Conservation (phyloP, 2,797 vertebrate genomes). For the Sphenodon punctatus region DNA sequence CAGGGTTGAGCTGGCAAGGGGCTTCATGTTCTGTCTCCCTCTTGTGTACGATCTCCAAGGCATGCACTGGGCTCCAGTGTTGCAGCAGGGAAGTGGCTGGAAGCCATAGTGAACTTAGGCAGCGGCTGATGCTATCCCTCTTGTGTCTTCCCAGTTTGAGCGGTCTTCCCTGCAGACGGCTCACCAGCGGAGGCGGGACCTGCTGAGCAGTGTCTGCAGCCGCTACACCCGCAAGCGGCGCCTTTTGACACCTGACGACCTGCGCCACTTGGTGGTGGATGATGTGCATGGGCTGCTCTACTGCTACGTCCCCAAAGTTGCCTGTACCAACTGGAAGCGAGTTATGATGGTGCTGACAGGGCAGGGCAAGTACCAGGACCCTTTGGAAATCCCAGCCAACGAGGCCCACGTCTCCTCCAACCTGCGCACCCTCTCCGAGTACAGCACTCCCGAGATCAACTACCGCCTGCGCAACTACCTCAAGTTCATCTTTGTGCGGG, state of each 20-base stretch:
- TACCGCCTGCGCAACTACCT: constrained; percentile 90
- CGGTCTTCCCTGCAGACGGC: constrained; percentile 74
- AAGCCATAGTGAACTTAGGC: not conserved
- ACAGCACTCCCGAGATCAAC: constrained; percentile 87
- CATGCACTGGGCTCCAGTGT: too few relatives aligned
- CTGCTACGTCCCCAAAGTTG: constrained; percentile 97
- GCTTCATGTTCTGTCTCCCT: not conserved
- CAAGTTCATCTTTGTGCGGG: constrained; percentile 93
- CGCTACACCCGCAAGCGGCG: constrained; percentile 84
- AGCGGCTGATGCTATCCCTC: not conserved
- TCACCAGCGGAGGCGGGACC: constrained; percentile 84
- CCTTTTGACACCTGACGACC: constrained; percentile 85
- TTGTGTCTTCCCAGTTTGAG: constrained; percentile 58
- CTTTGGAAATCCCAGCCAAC: constrained; percentile 87
- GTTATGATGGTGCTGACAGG: constrained; percentile 92
- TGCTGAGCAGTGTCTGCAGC: constrained; percentile 81
- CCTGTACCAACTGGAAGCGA: constrained; percentile 98
- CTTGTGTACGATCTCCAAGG: not conserved
- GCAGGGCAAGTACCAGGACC: constrained; percentile 82
- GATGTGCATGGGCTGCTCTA: constrained; percentile 92
- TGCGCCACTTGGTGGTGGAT: constrained; percentile 94
- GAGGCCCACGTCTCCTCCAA: constrained; percentile 88
- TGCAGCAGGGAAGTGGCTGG: not conserved
- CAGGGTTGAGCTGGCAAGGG: too few relatives aligned
- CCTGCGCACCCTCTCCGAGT: constrained; percentile 89